Evolutionary conservation across 2,797 vertebrate species (phyloP).

Genomic region (Aeoliscus strigatus): DNA sequence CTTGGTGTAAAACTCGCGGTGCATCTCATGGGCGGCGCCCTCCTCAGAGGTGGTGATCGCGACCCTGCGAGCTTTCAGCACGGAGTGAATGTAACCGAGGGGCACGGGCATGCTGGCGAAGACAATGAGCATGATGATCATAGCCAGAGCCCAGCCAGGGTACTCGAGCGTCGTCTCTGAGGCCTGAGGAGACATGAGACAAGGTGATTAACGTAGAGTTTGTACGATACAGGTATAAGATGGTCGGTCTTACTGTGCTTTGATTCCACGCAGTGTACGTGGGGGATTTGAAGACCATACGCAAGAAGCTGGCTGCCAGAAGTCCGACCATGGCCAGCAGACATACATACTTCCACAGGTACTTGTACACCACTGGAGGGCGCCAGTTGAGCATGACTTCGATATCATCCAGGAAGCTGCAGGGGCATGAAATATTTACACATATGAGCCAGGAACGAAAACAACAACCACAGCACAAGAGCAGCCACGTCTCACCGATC

Average conservation of each 20-base stretch:
- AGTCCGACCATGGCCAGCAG: constrained; percentile 74
- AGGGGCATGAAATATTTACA: constrained; percentile 3
- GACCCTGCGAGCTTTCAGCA: constrained; percentile 20
- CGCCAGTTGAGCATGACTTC: constrained; percentile 75
- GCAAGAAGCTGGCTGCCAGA: constrained; percentile 67
- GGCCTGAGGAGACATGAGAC: constrained; percentile 57
- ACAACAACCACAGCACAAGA: too few species aligned
- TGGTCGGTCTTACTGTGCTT: constrained; percentile 63
- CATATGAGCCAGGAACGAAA: not conserved
- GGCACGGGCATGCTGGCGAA: constrained; percentile 78
- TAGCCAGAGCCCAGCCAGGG: constrained; percentile 72
- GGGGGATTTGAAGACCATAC: constrained; percentile 66
- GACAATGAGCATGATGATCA: constrained; percentile 71
- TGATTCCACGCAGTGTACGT: constrained; percentile 82
- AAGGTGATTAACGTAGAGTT: too few species aligned
- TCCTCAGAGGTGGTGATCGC: constrained; percentile 9
- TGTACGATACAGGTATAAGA: too few species aligned
- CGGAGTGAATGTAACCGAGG: constrained; percentile 58
- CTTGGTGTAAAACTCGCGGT: constrained; percentile 68
- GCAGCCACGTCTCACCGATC: constrained; percentile 81
- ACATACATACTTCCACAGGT: constrained; percentile 81
- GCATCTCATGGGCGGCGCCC: constrained; percentile 32
- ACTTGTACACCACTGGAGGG: constrained; percentile 75
- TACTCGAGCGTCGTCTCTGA: constrained; percentile 70
- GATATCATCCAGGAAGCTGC: constrained; percentile 80